A percentile compares a stretch with the other conserved stretches of the same genome.
Conservation (phyloP, 92 coral and sea anemone species). For the Parazoanthus swiftii region DNA sequence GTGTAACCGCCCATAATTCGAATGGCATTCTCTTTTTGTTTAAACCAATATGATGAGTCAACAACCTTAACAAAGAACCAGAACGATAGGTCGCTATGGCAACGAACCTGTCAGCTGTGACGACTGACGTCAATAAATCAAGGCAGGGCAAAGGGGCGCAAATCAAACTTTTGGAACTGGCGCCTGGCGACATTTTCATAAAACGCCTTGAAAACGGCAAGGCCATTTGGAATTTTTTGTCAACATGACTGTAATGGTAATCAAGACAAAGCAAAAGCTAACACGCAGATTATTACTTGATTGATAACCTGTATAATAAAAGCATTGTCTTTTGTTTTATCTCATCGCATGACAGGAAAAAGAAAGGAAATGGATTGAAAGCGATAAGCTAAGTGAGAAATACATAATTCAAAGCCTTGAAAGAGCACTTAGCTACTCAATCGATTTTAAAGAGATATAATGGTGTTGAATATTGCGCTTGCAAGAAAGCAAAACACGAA, state of each 20-base stretch:
- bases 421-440: background rate
- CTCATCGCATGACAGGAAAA: background rate
- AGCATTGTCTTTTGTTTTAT: background rate
- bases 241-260: background rate
- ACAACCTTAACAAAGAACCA: constrained; percentile 32
- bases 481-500: background rate
- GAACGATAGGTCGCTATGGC: background rate
- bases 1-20: constrained; percentile 49
- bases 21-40: constrained; percentile 38
- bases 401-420: background rate
- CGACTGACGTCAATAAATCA: constrained; percentile 7
- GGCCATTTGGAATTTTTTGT: background rate
- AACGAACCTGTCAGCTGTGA: constrained; percentile 32
- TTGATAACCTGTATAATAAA: constrained; percentile 5
- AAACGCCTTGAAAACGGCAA: background rate
- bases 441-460: background rate
- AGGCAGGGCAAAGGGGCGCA: background rate
- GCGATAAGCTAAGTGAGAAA: background rate
- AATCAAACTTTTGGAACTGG: background rate
- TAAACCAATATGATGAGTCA: constrained; percentile 28
- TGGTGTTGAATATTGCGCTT: background rate
- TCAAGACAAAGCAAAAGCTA: background rate
- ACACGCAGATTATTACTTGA: constrained; percentile 12
- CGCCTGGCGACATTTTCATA: background rate
- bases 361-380: background rate